A percentile compares a stretch with the other conserved stretches of the same genome.
Conservation (phyloP, 2,113 vertebrate genomes). For the Hydrochoerus hydrochaeris region DNA sequence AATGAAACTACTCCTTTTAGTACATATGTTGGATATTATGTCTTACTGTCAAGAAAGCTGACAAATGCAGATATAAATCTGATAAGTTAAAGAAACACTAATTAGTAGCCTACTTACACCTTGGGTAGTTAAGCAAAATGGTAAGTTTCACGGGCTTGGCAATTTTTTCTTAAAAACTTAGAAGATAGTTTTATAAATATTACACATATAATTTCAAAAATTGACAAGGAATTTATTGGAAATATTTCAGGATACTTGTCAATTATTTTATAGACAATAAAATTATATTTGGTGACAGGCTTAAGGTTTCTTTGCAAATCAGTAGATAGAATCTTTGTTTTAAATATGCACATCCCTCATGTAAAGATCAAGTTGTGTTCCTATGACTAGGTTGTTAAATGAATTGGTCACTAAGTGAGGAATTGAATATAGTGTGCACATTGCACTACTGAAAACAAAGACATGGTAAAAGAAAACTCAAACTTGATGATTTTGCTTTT, state of each 20-base stretch:
- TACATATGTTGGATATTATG: too few relatives aligned
- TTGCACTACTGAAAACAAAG: too few relatives aligned
- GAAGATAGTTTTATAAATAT: neutral
- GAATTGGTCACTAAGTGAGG: too few relatives aligned
- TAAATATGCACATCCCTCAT: neutral
- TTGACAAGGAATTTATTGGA: neutral
- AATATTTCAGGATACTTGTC: neutral
- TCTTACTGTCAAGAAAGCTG: too few relatives aligned
- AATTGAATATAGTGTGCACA: too few relatives aligned
- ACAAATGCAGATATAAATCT: neutral
- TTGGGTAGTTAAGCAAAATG: neutral
- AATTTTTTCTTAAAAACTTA: neutral
- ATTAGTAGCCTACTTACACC: neutral
- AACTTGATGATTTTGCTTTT: too few relatives aligned
- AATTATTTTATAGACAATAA: neutral
- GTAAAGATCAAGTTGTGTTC: too few relatives aligned
- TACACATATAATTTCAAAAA: neutral
- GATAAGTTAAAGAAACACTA: constrained; percentile 3
- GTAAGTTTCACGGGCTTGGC: neutral
- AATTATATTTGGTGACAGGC: neutral
- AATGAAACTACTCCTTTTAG: too few relatives aligned
- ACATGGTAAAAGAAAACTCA: too few relatives aligned
- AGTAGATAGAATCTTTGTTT: neutral
- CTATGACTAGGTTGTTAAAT: too few relatives aligned
- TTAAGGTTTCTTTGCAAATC: constrained; percentile 32